phyloP scores from a whole-genome alignment of 2,113 vertebrate genomes.

The Pollachius pollachius region DNA sequence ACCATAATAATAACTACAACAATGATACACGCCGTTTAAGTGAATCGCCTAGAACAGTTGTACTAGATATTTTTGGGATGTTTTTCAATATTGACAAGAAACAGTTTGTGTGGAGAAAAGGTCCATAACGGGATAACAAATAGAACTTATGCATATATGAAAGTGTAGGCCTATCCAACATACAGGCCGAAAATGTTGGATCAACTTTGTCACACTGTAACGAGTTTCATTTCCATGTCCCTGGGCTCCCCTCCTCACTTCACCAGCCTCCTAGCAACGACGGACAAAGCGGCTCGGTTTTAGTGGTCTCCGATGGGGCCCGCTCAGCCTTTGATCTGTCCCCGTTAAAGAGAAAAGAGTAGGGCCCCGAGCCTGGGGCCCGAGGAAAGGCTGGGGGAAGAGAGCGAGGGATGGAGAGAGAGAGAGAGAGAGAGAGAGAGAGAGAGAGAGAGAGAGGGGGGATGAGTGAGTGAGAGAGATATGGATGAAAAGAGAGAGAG shows the following conservation, averaged over 20 bases:
- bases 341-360: slow-evolving; percentile 75
- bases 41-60: too few species aligned
- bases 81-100: too few species aligned
- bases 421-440: too few species aligned
- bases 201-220: slow-evolving; percentile 71
- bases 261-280: slow-evolving; percentile 78
- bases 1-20: too few species aligned
- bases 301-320: slow-evolving; percentile 67
- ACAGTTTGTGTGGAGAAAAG: too few species aligned
- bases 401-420: too few species aligned
- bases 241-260: slow-evolving; percentile 39
- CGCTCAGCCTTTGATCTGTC: slow-evolving; percentile 80
- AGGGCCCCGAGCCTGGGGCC: slow-evolving; percentile 17
- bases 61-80: too few species aligned
- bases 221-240: slow-evolving; percentile 79
- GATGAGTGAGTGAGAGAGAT: background rate
- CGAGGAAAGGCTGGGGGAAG: background rate
- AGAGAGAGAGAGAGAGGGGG: too few species aligned
- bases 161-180: slow-evolving; percentile 35
- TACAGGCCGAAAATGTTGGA: slow-evolving; percentile 62
- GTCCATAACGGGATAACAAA: too few species aligned
- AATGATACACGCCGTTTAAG: too few species aligned
- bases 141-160: background rate
- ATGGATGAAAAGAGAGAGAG: slow-evolving; percentile 40
- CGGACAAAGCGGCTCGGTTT: slow-evolving; percentile 77